Base-by-base conservation (phyloP, 2,888 invertebrate genomes). In the Dugesia japonica region DNA sequence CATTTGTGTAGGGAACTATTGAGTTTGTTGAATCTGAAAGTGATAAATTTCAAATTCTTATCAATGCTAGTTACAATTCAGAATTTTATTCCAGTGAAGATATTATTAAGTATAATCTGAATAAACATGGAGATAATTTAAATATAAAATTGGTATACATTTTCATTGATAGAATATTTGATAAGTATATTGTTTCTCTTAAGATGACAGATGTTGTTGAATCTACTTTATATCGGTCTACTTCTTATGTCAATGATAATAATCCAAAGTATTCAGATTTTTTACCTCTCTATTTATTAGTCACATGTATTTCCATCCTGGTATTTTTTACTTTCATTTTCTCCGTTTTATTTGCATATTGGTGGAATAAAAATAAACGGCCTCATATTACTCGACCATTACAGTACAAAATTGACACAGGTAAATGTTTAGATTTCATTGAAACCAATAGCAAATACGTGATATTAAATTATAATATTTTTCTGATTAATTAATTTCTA, bases 321-420 rank as follows among this genome's bases (percentile, higher is more conserved):
- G 74, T 73, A n/a, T 23, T n/a, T 26, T 33, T 73, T 38, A 33
- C 38, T 4, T 73, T 56, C 33, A 33, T 38, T 33, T 28, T 73
- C 17, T 73, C 74, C 4, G n/a, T 73, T 17, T 20, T 73, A 9
- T 73, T 73, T 73, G 33, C 38, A 42, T 73, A 38, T 33, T 73
- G 74, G 74, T 73, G 74, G 74, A 73, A 73, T 38, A 73, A 73
- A 33, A 73, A 73, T 23, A 28, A 38, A 9, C 74, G 74, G 17
- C 74, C 33, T 31, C 74, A 28, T 13, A 73, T 33, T 38, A 73
- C 74, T 33, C 74, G 56, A n/a, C 56, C 56, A 23, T 23, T 56
- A n/a, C 56, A 56, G 56, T 56, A 56, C n/a, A 56, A 56, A 23
- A 56, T 56, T n/a, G 56, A 56, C 23, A 56, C 56, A 20, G 56